Evolutionary conservation across 2,888 invertebrate genomes (phyloP), one percentile per base, ranked within the genome.

Genomic region (Thymelicus lineola): DNA sequence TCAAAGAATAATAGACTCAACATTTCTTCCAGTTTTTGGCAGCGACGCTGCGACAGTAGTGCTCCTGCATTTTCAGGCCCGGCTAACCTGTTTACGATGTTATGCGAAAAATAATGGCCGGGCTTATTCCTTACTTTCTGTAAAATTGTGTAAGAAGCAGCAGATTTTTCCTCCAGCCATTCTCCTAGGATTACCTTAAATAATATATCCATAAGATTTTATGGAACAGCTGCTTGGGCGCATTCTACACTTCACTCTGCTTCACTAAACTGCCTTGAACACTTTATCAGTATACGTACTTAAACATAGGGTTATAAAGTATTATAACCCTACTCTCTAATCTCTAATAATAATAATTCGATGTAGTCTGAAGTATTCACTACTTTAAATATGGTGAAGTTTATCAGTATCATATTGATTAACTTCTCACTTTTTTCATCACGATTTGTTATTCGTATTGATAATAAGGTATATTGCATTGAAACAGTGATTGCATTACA

Each of bases 71-170:
- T 59, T 66, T 35, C 45, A 65, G 65, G 46, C 57, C 28, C 57
- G 58, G 58, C 59, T 66, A 66, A 66, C 66, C 66, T 66, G 66
- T 66, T 66, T 66, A 66, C 50, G 59, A 60, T 59, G 66, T 66
- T 66, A 66, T 60, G 59, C 66, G 66, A 66, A 66, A 66, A 66
- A 60, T 66, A 66, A 66, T 60, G 66, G 59, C 65, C 38, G 15
- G 10, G 66, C 59, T 59, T 66, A 66, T 60, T 66, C 66, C 48
- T 5, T 38, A 42, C 59, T 60, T 50, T 50, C 59, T 59, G 66
- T 50, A 59, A 66, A 66, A 66, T 66, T 66, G 66, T 60, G 59
- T 60, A 66, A 66, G 66, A 60, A 66, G 59, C 48, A 59, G 59
- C 59, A 66, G 36, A 66, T 57, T 66, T 66, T 66, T 60, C 59